Evolutionary conservation across 1,140 invertebrate species (phyloP), one percentile per base, ranked within the genome.

Genomic region (Arctopsyche grandis): DNA sequence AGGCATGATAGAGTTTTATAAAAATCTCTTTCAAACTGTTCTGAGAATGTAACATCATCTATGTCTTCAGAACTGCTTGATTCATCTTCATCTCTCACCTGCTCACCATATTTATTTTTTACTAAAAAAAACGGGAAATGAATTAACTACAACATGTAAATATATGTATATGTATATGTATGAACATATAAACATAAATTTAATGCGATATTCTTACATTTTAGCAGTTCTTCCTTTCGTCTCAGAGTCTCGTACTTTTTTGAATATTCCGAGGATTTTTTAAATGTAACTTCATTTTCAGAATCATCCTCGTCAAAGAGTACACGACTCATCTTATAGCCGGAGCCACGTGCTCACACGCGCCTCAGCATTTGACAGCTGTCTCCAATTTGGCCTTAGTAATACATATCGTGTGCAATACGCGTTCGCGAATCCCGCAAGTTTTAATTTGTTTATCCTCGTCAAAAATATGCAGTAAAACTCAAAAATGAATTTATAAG

Each of bases 181-280:
- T 46, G 83, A 74, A 69, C 70, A 75, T 46, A 70, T 71, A 74
- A 19, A 38, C 29, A 38, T 38, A 38, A 43, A 14, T 71, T 75
- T 48, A 16, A 44, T 12, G 22, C 52, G 66, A 48, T 69, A 26
- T 79, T 85, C 90, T 90, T 90, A 97, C 96, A 88, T 91, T 95
- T 96, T 83, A 96, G 92, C 21, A 95, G 85, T 85, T 97, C 93
- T 87, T 97, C 96, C 84, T 95, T 96, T 83, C 93, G 90, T 76
- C 96, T 89, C 91, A 95, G 95, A 75, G 85, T 88, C 83, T 96
- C 91, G 84, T 97, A 97, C 84, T 92, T 93, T 82, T 93, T 92
- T 0, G 95, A 95, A 88, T 96, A 97, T 69, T 92, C 91, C 83
- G 92, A 91, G 85, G 96, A 94, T 63, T 93, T 92, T 83, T 91